A percentile compares a stretch with the other conserved stretches of the same genome.
Evolutionary conservation across 2,113 vertebrate species (phyloP).

Genomic region (Tachuris rubrigastra): DNA sequence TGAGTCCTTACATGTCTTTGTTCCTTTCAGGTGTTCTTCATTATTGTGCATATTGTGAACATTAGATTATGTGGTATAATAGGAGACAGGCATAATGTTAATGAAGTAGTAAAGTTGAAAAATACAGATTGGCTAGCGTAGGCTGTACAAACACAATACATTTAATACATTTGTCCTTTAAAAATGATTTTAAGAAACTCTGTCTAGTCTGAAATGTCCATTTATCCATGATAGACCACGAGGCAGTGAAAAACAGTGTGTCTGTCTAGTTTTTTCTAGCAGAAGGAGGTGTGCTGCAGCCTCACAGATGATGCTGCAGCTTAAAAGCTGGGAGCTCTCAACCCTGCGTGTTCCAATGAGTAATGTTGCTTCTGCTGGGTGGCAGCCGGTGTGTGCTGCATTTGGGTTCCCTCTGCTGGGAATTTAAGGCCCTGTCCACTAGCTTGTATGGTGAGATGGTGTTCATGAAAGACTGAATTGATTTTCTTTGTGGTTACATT

Average conservation of each 20-base stretch:
- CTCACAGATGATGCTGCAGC: not conserved
- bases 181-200: not conserved
- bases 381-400: not conserved
- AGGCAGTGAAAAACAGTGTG: rapidly evolving
- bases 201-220: not conserved
- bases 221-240: not conserved
- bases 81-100: not conserved
- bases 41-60: not conserved
- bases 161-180: not conserved
- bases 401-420: constrained; percentile 28
- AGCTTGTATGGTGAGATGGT: not conserved
- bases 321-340: not conserved
- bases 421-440: not conserved
- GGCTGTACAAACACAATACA: not conserved
- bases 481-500: not conserved
- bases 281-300: not conserved
- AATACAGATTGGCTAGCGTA: not conserved
- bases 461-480: not conserved
- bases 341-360: rapidly evolving
- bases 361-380: not conserved
- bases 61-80: not conserved
- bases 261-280: not conserved
- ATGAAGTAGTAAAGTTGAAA: not conserved
- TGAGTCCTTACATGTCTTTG: not conserved
- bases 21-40: not conserved